Percentiles rank a stretch among this genome's conserved stretches.
Conservation (phyloP, 2,113 vertebrate genomes). For the Verasper variegatus region DNA sequence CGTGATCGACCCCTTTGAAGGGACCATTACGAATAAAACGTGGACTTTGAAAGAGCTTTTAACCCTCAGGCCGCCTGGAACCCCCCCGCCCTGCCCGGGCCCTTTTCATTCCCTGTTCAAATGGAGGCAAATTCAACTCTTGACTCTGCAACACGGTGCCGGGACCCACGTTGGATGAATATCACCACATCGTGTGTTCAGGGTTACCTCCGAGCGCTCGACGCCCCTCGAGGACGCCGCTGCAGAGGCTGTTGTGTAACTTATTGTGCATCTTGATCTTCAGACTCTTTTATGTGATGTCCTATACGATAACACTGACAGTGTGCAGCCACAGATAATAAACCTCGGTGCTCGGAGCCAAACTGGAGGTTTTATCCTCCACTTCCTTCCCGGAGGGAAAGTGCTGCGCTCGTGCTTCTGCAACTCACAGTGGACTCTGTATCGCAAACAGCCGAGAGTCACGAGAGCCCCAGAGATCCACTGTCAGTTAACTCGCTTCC, state of each 20-base stretch:
- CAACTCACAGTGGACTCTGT: too few species aligned
- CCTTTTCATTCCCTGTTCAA: background rate
- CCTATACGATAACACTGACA: background rate
- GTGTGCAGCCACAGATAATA: background rate
- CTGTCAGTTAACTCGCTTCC: background rate
- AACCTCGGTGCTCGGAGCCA: too few species aligned
- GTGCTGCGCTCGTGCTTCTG: background rate
- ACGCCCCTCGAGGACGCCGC: too few species aligned
- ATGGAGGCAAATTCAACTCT: background rate
- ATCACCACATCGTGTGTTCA: background rate
- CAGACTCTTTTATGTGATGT: background rate
- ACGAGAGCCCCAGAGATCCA: too few species aligned
- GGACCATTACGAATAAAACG: slow-evolving; percentile 39
- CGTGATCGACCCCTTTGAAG: slow-evolving; percentile 47
- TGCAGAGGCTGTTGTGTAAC: background rate
- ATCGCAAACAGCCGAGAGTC: too few species aligned
- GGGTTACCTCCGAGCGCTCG: background rate
- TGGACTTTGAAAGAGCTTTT: slow-evolving; percentile 46
- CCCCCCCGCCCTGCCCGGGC: background rate
- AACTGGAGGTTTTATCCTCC: too few species aligned
- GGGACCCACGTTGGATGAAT: too few species aligned
- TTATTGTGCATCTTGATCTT: background rate
- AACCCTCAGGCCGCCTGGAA: slow-evolving; percentile 30
- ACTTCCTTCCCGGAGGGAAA: background rate
- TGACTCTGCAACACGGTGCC: background rate